These are phyloP conservation scores for Podarcis siculus DNA, from an alignment of 2,797 vertebrate species.

Conservation along the genomic window DNA sequence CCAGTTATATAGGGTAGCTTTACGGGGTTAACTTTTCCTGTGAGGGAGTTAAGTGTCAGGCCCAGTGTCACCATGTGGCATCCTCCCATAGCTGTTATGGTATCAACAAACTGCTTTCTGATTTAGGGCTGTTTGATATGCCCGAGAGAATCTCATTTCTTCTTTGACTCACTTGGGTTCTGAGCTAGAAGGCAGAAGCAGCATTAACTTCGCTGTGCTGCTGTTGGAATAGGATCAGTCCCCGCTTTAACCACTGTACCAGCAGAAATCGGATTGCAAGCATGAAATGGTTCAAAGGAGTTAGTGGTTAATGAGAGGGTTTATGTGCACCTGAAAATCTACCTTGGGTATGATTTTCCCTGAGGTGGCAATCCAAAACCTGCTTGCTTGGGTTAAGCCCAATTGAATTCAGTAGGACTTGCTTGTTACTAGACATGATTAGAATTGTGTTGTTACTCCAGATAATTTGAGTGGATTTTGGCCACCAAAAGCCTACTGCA, in stretches of 20 bases:
- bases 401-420: too few relatives aligned
- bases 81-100: not conserved
- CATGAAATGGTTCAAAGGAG: not conserved
- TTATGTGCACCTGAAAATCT: not conserved
- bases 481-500: not conserved
- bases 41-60: too few relatives aligned
- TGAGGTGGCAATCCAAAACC: too few relatives aligned
- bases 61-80: too few relatives aligned
- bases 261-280: not conserved
- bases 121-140: not conserved
- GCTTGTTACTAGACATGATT: too few relatives aligned
- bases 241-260: not conserved
- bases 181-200: not conserved
- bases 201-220: not conserved
- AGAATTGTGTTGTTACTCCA: not conserved
- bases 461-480: not conserved
- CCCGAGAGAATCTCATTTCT: not conserved
- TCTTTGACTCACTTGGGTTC: not conserved
- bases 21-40: not conserved
- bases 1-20: not conserved
- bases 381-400: too few relatives aligned
- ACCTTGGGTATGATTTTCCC: not conserved
- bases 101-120: too few relatives aligned
- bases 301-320: not conserved
- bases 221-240: not conserved